Conservation (phyloP, 2,113 vertebrate genomes). For the Anolis sagrei region DNA sequence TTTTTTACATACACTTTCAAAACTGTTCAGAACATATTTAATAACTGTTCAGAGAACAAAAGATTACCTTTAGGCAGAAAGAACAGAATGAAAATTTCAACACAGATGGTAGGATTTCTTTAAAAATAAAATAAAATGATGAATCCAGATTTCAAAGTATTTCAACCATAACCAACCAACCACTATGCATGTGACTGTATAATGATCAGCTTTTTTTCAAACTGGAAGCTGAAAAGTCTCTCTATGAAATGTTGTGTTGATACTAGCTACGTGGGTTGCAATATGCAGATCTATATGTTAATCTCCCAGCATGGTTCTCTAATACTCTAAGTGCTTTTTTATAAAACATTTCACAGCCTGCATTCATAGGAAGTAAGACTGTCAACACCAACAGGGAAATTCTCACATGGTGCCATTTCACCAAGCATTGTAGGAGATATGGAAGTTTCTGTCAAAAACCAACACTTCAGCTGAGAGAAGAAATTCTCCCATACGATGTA, state of each 20-base stretch:
- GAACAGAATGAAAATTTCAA: constrained; percentile 4
- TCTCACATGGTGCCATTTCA: neutral
- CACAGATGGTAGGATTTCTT: neutral
- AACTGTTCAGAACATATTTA: neutral
- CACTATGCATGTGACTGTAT: neutral
- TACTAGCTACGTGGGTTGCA: neutral
- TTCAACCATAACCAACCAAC: constrained; percentile 15
- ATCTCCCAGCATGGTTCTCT: neutral
- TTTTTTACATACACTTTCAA: neutral
- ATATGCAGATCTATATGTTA: neutral
- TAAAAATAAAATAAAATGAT: neutral
- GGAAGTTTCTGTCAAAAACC: neutral
- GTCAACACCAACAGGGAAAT: neutral
- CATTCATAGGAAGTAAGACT: neutral
- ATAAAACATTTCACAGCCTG: no score
- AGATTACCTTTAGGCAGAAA: constrained; percentile 12
- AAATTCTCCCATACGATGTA: neutral
- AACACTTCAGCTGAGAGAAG: neutral
- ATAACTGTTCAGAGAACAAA: neutral
- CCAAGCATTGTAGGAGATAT: neutral
- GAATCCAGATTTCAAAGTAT: constrained; percentile 13
- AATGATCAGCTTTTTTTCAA: constrained; percentile 12
- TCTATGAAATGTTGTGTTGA: neutral
- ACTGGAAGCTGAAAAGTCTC: constrained; percentile 8
- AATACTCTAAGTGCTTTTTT: no score